These are phyloP conservation scores for Loris lydekkerianus DNA, from an alignment of 2,797 vertebrate species.

Conservation along the genomic window DNA sequence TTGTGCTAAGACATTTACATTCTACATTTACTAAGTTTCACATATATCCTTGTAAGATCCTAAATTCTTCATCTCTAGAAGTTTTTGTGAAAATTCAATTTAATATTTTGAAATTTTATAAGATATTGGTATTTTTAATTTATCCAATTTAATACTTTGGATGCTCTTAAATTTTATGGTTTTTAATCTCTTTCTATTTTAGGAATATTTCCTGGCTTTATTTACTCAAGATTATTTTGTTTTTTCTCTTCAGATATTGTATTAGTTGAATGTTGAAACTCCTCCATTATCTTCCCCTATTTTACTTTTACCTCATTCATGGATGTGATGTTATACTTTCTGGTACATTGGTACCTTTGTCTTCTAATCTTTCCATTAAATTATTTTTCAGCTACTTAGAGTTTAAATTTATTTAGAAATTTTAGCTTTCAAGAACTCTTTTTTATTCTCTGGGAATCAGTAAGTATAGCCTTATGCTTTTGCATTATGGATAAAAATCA, in stretches of 20 bases:
- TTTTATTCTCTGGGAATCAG: background rate
- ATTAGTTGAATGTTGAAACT: background rate
- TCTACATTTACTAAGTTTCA: too few relatives aligned
- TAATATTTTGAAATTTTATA: constrained; percentile 34
- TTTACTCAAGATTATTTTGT: background rate
- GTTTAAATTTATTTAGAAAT: background rate
- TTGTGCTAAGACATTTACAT: too few relatives aligned
- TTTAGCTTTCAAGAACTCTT: constrained; percentile 2
- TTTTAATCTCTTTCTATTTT: background rate
- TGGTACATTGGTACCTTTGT: background rate
- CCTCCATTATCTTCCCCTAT: background rate
- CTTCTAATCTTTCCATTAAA: background rate
- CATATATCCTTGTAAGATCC: background rate
- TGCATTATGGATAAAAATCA: background rate
- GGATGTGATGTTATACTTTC: background rate
- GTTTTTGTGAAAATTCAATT: constrained; percentile 31
- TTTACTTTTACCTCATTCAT: background rate
- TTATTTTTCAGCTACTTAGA: background rate
- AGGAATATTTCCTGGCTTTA: background rate
- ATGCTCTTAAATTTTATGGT: background rate
- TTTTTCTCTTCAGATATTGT: background rate
- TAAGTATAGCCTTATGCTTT: background rate
- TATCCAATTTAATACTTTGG: constrained; percentile 24
- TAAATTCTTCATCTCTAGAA: constrained; percentile 44
- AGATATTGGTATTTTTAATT: constrained; percentile 53